Conservation (phyloP, 2,113 vertebrate genomes). For the Parus major region DNA sequence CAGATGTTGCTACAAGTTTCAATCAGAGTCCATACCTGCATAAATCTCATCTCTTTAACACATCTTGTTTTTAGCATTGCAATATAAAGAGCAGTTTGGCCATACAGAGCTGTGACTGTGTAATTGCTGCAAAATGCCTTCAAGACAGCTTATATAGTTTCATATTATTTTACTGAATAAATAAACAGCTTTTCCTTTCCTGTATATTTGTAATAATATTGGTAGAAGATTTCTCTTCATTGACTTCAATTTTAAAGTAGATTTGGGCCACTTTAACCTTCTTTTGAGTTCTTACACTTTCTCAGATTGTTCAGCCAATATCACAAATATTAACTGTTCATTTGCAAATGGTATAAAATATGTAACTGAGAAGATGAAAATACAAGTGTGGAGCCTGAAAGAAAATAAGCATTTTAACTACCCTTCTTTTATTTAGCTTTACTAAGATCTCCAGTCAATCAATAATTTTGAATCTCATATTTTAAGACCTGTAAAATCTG, state of each 20-base stretch:
- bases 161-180: not conserved
- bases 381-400: not conserved
- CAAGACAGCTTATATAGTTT: not conserved
- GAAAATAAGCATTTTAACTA: not conserved
- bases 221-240: not conserved
- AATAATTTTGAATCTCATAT: not conserved
- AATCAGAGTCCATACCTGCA: not conserved
- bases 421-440: not conserved
- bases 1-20: not conserved
- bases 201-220: not conserved
- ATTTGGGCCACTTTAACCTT: not conserved
- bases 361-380: not conserved
- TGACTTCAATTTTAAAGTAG: not conserved
- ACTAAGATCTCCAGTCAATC: not conserved
- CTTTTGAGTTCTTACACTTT: not conserved
- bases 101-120: not conserved
- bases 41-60: not conserved
- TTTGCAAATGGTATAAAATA: not conserved
- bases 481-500: constrained; percentile 21
- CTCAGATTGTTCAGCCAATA: not conserved
- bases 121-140: not conserved
- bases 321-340: not conserved
- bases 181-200: not conserved
- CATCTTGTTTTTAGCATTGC: not conserved
- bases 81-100: not conserved